A percentile compares a stretch with the other conserved stretches of the same genome.
Conservation (phyloP, 2,888 invertebrate genomes). For the Crocallis elinguaria region DNA sequence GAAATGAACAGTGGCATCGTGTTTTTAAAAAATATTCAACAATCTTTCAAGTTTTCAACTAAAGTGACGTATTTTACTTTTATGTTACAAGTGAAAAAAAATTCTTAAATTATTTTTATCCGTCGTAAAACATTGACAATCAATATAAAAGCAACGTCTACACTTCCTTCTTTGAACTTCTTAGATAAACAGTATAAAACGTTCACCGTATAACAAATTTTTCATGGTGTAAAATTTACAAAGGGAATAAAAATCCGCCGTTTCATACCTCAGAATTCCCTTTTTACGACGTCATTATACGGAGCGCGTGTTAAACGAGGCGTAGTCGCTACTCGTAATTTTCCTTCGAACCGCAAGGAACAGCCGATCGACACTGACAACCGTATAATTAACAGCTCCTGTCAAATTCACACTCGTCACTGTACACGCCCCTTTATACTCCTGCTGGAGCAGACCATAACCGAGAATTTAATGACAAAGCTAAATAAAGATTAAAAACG, state of each 20-base stretch:
- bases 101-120: not conserved
- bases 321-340: conserved; percentile 61
- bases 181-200: conserved; percentile 1
- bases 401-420: conserved; percentile 72
- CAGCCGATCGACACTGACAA: conserved; percentile 57
- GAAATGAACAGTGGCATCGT: no score
- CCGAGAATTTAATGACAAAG: conserved; percentile 36
- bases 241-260: conserved; percentile 43
- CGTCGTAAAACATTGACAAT: not conserved
- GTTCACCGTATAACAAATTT: conserved; percentile 11
- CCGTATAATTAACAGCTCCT: conserved; percentile 76
- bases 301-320: conserved; percentile 62
- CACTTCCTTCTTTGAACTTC: not conserved
- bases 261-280: conserved; percentile 49
- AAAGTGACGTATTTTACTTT: no score
- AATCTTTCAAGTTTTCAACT: no score
- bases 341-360: conserved; percentile 58
- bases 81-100: no score
- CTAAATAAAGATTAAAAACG: not conserved
- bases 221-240: conserved; percentile 30
- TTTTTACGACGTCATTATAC: conserved; percentile 64
- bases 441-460: conserved; percentile 49
- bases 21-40: no score
- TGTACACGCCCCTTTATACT: conserved; percentile 50
- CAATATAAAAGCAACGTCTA: not conserved